phyloP scores from a whole-genome alignment of 2,113 vertebrate species.

The Notarius quadriscutis region DNA sequence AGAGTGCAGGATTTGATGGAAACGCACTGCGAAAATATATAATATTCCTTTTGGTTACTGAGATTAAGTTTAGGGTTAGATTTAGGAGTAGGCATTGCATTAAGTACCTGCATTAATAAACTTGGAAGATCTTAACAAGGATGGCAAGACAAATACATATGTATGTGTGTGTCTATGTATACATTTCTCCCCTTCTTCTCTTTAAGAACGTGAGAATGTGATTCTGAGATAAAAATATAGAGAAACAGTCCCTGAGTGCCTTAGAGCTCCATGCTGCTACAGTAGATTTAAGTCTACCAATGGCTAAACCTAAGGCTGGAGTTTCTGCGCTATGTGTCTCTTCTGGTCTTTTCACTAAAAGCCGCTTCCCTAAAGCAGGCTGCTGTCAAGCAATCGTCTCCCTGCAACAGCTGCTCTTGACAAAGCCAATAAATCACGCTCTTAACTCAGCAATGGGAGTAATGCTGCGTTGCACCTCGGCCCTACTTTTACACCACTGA shows the following conservation, averaged over 20 bases:
- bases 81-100: not conserved
- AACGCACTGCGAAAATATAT: not conserved
- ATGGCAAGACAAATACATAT: not conserved
- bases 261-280: not conserved
- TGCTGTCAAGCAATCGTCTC: conserved; percentile 48
- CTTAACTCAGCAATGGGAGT: conserved; percentile 22
- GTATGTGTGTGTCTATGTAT: not conserved
- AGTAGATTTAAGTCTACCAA: not conserved
- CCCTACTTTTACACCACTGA: conserved; percentile 3
- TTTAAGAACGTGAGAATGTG: not conserved
- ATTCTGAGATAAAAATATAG: not conserved
- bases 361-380: conserved; percentile 20
- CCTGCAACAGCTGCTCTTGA: conserved; percentile 51
- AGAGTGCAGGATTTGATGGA: too few relatives aligned
- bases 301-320: not conserved
- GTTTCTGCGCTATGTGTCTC: not conserved
- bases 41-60: not conserved
- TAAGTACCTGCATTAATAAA: not conserved
- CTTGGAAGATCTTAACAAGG: not conserved
- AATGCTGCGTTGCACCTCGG: not conserved
- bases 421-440: conserved; percentile 54
- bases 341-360: conserved; percentile 23
- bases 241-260: not conserved
- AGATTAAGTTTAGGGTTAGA: not conserved
- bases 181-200: not conserved